Base-by-base conservation (phyloP, 2,797 vertebrate species). In the Xenopus petersii region DNA sequence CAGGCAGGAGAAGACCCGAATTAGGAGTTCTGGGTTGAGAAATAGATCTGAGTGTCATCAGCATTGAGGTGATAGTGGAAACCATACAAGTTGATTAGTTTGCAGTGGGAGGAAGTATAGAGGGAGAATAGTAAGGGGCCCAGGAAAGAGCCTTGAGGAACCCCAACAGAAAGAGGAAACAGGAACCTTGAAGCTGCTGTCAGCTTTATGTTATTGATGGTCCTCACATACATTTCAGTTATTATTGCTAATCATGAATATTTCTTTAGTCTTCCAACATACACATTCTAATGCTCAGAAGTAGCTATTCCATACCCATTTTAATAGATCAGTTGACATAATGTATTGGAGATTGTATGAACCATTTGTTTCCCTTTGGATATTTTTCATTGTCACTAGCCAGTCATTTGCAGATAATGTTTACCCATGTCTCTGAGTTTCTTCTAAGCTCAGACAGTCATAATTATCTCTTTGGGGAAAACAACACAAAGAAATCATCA, bases 381-480 rank as follows among this genome's bases (percentile, higher is more conserved):
- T 48, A 70, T 75, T 75, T 49, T 46, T 75, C 74, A 71, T 30
- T 70, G 74, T 75, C 74, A 65, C 58, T 71, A 71, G 36, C 16
- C 62, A 60, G 74, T 60, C 67, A 65, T 64, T 70, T 71, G 62
- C 42, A 75, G 42, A 26, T 51, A 12, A 47, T 36, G n/a, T 69
- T 49, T 70, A 42, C 36, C 36, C 36, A 7, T 62, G 51, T 59
- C 48, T 65, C 56, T 70, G 58, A 15, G 21, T 65, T 70, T 65
- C 62, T 59, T 65, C 61, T 42, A 59, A 70, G 26, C 10, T 70
- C 30, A 65, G 48, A 59, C 64, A 65, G 64, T 33, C 49, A 49
- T 70, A 75, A 75, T 75, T 65, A 54, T 71, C 67, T 70, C 74
- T 75, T 36, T 64, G 30, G 74, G 74, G 74, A 75, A 75, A 71